Evolutionary conservation across 2,113 vertebrate species (phyloP).

Genomic region (Caracal caracal): DNA sequence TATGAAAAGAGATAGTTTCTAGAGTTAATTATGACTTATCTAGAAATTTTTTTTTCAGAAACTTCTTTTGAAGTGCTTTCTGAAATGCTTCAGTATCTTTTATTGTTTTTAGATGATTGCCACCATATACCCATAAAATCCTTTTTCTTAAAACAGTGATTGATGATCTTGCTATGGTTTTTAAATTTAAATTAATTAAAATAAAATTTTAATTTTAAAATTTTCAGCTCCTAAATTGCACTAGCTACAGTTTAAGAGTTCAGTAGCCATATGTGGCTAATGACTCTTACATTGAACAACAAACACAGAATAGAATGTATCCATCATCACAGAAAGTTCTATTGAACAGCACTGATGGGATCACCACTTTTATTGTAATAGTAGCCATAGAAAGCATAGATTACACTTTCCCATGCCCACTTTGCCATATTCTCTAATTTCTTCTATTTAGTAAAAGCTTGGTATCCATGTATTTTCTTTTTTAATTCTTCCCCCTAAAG

Average conservation of each 20-base stretch:
- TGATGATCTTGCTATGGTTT: not conserved
- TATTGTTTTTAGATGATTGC: constrained; percentile 8
- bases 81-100: not conserved
- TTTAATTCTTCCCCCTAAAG: not conserved
- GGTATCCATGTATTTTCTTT: not conserved
- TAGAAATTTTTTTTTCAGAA: not conserved
- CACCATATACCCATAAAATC: not conserved
- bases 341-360: fast-evolving
- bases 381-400: not conserved
- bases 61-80: constrained; percentile 31
- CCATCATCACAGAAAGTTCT: not conserved
- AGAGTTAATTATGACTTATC: not conserved
- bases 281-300: not conserved
- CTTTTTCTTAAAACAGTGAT: constrained; percentile 36
- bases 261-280: not conserved
- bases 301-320: not conserved
- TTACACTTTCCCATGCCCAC: not conserved
- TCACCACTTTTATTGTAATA: not conserved
- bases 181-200: constrained; percentile 20
- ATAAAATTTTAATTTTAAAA: not conserved
- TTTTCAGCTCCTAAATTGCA: not conserved
- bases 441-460: constrained; percentile 4
- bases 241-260: not conserved
- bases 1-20: not conserved
- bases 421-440: not conserved